Evolutionary conservation across 2,113 vertebrate species (phyloP).

Genomic region (Narcine bancroftii): DNA sequence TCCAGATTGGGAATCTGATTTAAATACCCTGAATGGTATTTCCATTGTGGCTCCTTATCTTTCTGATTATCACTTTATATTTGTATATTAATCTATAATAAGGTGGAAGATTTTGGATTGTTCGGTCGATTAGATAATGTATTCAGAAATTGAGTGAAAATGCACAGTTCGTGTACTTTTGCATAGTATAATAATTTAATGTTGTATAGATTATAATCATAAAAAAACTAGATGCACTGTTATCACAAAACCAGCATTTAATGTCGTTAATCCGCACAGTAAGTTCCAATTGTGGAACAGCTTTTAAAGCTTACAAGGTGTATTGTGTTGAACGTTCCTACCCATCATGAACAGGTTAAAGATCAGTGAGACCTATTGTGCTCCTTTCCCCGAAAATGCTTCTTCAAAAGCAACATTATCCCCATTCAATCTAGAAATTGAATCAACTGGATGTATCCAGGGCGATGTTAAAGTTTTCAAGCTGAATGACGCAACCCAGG

Average conservation of each 20-base stretch:
- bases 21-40: not conserved
- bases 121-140: not conserved
- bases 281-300: too few relatives aligned
- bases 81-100: not conserved
- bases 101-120: not conserved
- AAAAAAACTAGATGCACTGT: not conserved
- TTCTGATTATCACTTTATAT: not conserved
- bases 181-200: not conserved
- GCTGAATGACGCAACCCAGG: not conserved
- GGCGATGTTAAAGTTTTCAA: not conserved
- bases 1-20: not conserved
- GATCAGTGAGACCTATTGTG: not conserved
- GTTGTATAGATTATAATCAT: not conserved
- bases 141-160: not conserved
- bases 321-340: not conserved
- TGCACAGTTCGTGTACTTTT: not conserved
- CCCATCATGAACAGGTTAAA: not conserved
- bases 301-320: not conserved
- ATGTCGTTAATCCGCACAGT: not conserved
- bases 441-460: not conserved
- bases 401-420: too few relatives aligned
- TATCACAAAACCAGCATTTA: not conserved
- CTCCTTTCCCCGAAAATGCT: not conserved
- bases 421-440: too few relatives aligned
- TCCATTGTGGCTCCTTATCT: not conserved